Base-by-base conservation (phyloP, 2,797 vertebrate species). In the Trachurus trachurus region DNA sequence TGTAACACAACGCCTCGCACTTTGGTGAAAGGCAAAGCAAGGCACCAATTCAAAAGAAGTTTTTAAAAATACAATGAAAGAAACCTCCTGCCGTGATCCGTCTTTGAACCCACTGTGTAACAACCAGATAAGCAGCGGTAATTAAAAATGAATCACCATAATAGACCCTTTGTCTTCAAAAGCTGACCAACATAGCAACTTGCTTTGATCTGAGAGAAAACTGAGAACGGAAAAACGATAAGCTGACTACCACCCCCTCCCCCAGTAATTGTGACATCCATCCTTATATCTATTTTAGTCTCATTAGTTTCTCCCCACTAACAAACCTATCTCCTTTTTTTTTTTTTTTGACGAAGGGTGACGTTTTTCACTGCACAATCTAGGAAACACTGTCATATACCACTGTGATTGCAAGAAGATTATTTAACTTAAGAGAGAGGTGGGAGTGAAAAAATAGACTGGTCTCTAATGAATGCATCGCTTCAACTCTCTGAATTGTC, bases 141-240 rank as follows among this genome's bases (percentile, higher is more conserved):
- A 87, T 78, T 82, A 68, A 80, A 73, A 65, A 11, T 6, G 65
- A 69, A 85, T 82, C 76, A 72, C 50, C 40, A 72, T 78, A 71
- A 69, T 67, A 52, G 53, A 74, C 9, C 26, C 57, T 74, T 72
- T 53, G 70, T 77, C 63, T 81, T 4, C 29, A 45, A 64, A 67
- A 61, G 47, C n/a, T 29, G 58, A 59, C 78, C 47, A 59, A 73
- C 58, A 56, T 45, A 56, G 61, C 7, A 19, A 49, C 59, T 19
- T 37, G 42, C 73, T 88, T 85, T 80, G 69, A 83, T 87, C 58
- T 13, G 19, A 34, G 34, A 34, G 34, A 71, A 66, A 61, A 66
- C 40, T 5, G n/a, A 61, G 40, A 66, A 67, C 2, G n/a, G 42
- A 34, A 58, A 71, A 74, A 31, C n/a, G 39, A 82, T 63, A 59